Conservation (phyloP, 2,113 vertebrate genomes). For the Eurystomus gularis region DNA sequence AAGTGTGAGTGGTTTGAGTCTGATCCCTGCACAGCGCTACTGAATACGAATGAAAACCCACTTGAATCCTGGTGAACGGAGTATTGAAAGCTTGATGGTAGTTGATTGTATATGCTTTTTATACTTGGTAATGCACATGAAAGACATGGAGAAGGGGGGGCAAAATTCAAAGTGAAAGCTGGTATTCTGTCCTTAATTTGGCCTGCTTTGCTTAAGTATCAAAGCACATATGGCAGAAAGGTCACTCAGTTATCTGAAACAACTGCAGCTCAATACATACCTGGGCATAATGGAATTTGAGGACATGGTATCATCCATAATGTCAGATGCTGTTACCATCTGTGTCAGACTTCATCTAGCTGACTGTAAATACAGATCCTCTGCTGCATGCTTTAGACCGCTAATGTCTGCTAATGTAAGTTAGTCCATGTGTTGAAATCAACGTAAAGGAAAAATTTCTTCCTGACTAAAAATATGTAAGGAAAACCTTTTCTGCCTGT, state of each 20-base stretch:
- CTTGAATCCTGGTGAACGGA: not conserved
- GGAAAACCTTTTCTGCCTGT: not conserved
- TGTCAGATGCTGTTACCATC: conserved; percentile 11
- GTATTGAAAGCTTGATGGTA: not conserved
- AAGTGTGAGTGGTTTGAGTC: not conserved
- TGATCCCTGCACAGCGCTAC: not conserved
- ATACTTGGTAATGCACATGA: not conserved
- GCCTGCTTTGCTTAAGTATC: conserved; percentile 21
- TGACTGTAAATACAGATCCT: not conserved
- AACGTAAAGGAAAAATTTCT: not conserved
- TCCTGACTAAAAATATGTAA: not conserved
- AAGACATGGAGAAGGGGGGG: not conserved
- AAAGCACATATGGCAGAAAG: not conserved
- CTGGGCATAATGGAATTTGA: conserved; percentile 25
- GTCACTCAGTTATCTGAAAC: conserved; percentile 6
- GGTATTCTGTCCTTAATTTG: conserved; percentile 24
- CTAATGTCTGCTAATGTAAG: not conserved
- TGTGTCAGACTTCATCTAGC: not conserved
- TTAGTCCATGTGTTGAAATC: not conserved
- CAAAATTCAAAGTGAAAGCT: not conserved
- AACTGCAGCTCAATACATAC: not conserved
- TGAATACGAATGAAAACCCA: not conserved
- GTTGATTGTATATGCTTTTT: not conserved
- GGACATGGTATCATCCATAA: not conserved
- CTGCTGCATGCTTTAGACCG: not conserved